Evolutionary conservation across 2,888 invertebrate genomes (phyloP).

Genomic region (Pimpla rufipes): DNA sequence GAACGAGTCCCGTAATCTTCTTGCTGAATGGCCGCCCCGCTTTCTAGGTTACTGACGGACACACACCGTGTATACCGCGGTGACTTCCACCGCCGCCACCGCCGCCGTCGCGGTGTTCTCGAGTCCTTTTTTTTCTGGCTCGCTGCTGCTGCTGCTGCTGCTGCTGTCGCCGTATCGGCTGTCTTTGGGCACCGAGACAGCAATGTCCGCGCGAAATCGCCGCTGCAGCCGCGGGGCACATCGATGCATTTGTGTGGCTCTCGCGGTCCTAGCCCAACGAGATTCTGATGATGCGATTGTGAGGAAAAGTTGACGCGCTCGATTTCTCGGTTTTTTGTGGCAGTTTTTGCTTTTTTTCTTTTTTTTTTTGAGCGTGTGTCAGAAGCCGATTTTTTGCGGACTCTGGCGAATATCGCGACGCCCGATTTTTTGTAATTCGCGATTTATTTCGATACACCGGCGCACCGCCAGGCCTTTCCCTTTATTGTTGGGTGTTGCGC

Average conservation of each 20-base stretch:
- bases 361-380: too few relatives aligned
- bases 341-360: too few relatives aligned
- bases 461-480: too few relatives aligned
- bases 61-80: constrained; percentile 64
- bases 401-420: too few relatives aligned
- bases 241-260: background rate
- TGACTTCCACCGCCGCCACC: constrained; percentile 8
- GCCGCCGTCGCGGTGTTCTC: background rate
- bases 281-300: too few relatives aligned
- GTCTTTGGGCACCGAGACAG: background rate
- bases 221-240: background rate
- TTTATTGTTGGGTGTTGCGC: too few relatives aligned
- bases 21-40: constrained; percentile 82
- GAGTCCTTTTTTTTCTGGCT: constrained; percentile 4
- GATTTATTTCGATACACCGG: too few relatives aligned
- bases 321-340: too few relatives aligned
- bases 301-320: too few relatives aligned
- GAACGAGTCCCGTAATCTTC: constrained; percentile 73
- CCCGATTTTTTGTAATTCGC: too few relatives aligned
- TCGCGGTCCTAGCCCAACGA: background rate
- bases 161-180: background rate
- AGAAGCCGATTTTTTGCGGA: too few relatives aligned
- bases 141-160: background rate
- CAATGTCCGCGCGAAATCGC: background rate
- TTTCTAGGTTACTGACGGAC: constrained; percentile 83